A percentile compares a stretch with the other conserved stretches of the same genome.
phyloP scores from a whole-genome alignment of 1,140 invertebrate species.

The Grapholita molesta region DNA sequence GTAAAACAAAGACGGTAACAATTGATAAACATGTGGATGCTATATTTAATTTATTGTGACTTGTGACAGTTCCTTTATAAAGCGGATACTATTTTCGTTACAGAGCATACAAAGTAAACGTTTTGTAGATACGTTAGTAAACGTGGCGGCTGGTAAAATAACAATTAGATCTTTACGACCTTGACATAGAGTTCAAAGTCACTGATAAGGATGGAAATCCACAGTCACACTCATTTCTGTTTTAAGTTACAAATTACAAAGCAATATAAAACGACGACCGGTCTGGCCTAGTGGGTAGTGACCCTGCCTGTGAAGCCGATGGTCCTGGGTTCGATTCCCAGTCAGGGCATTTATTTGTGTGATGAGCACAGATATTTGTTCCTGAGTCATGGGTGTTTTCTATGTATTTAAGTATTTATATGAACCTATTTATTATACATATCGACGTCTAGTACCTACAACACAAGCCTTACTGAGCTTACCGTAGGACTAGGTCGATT shows the following conservation, averaged over 20 bases:
- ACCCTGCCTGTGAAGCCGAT: too few relatives aligned
- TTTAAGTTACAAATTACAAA: background rate
- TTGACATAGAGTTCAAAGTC: background rate
- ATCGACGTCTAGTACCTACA: too few relatives aligned
- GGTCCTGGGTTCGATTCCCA: too few relatives aligned
- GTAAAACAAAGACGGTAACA: background rate
- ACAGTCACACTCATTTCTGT: background rate
- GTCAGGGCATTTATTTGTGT: too few relatives aligned
- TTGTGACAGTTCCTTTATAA: background rate
- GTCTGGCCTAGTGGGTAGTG: too few relatives aligned
- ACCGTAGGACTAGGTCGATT: too few relatives aligned
- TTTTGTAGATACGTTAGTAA: background rate
- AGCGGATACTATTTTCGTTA: background rate
- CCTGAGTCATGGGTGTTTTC: too few relatives aligned
- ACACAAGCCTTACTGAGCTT: too few relatives aligned
- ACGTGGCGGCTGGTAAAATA: background rate
- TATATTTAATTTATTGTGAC: background rate
- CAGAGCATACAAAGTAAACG: background rate
- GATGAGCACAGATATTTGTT: too few relatives aligned
- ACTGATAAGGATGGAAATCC: background rate
- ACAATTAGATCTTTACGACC: background rate
- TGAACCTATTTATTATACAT: too few relatives aligned
- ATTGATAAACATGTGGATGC: background rate
- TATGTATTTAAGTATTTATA: too few relatives aligned
- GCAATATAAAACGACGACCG: too few relatives aligned